Evolutionary conservation across 2,797 vertebrate species (phyloP), one percentile per base, ranked within the genome.

Genomic region (Sebastes itinus): DNA sequence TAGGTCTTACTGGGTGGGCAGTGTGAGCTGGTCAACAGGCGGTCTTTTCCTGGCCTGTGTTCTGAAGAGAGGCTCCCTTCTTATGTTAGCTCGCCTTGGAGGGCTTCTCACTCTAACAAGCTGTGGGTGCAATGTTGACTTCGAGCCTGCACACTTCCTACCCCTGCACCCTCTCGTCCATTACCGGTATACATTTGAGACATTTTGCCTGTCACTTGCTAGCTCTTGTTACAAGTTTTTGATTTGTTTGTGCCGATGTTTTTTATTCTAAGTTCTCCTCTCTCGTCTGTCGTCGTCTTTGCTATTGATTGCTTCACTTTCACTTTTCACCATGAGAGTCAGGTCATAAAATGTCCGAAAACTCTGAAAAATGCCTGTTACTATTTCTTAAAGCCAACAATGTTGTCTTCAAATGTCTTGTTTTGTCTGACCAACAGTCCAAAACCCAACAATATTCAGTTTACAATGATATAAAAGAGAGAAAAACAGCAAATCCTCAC

Each of bases 1-100:
- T 69, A 99, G 99, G 87, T 99, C 98, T 2, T 99, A 99, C 87
- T 99, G 99, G 99, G 97, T 99, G 69, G 95, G 95, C 1, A 96
- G 96, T 86, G 92, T 97, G 92, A 96, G 96, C 84, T 99, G 99
- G 99, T 97, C 97, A 5, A 88, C 96, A 2, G 95, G 95, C 55
- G 95, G 96, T 33, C 97, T 99, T 78, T 97, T 98, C 89, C 93
- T 99, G 87, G 96, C 97, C 74, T 99, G 98, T 87, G 91, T 99
- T 83, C 95, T 99, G 78, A 99, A 99, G 92, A 96, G 98, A 92
- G 98, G 99, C 58, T 97, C 97, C 54, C 93, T 99, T 74, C 87
- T 99, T 27, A 94, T 99, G 85, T 62, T 99, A 91, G 95, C 96
- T 1, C 97, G 96, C 35, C 95, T 97, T 4, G 98, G 97, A 5